Percentiles rank a stretch among this genome's conserved stretches.
phyloP scores from a whole-genome alignment of 2,797 vertebrate genomes.

The Pangasius sanitwongsei region DNA sequence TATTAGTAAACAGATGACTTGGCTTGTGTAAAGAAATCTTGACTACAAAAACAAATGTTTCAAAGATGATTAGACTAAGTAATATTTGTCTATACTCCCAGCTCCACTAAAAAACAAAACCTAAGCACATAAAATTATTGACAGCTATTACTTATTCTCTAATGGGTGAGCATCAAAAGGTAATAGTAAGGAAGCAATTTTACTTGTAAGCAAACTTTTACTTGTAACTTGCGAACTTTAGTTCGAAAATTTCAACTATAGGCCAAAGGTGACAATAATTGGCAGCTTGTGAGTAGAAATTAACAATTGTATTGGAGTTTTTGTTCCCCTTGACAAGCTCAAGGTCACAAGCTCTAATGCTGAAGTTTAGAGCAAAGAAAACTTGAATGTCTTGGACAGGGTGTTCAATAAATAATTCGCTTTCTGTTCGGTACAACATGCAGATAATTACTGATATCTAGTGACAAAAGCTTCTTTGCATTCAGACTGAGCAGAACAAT shows the following conservation, averaged over 20 bases:
- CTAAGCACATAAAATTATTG: not conserved
- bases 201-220: not conserved
- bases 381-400: not conserved
- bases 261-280: too few relatives aligned
- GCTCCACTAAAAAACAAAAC: not conserved
- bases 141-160: not conserved
- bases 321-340: not conserved
- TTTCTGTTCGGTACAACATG: slow-evolving; percentile 7
- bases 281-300: not conserved
- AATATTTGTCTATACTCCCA: not conserved
- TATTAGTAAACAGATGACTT: not conserved
- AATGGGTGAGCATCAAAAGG: not conserved
- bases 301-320: not conserved
- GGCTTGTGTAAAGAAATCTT: not conserved
- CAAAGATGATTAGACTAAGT: not conserved
- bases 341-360: not conserved
- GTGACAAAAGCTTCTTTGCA: not conserved
- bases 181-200: not conserved
- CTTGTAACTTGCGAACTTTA: not conserved
- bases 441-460: slow-evolving; percentile 24
- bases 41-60: not conserved
- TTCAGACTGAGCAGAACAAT: slow-evolving; percentile 7
- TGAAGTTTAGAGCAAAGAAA: not conserved
- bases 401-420: slow-evolving; percentile 1
- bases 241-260: not conserved